Evolutionary conservation across 2,113 vertebrate genomes (phyloP).

Genomic region (Orcinus orca): DNA sequence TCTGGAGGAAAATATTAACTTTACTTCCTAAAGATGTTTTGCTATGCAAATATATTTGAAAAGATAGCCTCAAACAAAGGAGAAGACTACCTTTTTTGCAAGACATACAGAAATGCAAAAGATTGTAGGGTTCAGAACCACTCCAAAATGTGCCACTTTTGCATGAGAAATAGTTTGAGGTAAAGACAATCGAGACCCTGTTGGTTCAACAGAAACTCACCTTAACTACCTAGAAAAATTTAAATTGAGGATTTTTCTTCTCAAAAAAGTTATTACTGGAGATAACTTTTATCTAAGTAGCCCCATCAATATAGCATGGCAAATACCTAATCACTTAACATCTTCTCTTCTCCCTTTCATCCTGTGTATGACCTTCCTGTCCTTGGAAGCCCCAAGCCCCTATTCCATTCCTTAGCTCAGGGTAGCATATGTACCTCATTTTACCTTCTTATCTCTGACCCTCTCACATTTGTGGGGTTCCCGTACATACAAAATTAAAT

Average conservation of each 20-base stretch:
- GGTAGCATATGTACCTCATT: background rate
- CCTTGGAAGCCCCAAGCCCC: too few species aligned
- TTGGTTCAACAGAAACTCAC: background rate
- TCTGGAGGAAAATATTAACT: background rate
- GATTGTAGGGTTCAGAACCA: background rate
- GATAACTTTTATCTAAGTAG: background rate
- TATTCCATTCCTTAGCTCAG: background rate
- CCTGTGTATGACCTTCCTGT: background rate
- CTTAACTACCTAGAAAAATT: background rate
- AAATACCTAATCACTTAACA: too few species aligned
- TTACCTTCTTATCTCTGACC: background rate
- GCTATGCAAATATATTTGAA: background rate
- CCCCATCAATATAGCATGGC: too few species aligned
- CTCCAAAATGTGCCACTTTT: background rate
- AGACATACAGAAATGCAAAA: background rate
- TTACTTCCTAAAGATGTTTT: background rate
- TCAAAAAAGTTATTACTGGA: background rate
- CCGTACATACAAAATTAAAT: background rate
- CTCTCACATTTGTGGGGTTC: background rate
- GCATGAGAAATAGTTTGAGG: background rate
- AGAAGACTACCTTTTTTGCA: background rate
- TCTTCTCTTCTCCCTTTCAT: background rate
- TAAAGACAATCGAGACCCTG: background rate
- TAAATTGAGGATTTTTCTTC: background rate
- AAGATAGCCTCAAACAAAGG: background rate